Conservation (phyloP, 2,797 vertebrate species). For the Brotula barbata region DNA sequence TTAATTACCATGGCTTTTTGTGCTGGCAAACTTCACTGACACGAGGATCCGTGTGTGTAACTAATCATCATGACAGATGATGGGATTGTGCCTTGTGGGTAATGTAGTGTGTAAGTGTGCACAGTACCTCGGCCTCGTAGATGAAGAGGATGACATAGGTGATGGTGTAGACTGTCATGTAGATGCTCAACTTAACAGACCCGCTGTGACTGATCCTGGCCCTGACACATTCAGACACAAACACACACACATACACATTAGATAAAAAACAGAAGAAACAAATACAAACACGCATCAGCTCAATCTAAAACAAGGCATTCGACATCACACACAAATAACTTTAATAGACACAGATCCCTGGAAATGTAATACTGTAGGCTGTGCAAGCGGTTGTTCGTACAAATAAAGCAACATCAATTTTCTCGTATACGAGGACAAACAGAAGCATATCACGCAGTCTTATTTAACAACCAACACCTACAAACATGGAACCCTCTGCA, state of each 20-base stretch:
- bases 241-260: conserved; percentile 31
- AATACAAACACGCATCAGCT: conserved; percentile 22
- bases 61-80: too few species aligned
- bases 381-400: conserved; percentile 7
- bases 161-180: conserved; percentile 92
- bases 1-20: too few species aligned
- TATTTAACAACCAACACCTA: conserved; percentile 29
- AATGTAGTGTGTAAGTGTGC: conserved; percentile 3
- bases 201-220: conserved; percentile 91
- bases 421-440: conserved; percentile 28
- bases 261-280: conserved; percentile 13
- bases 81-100: conserved; percentile 2
- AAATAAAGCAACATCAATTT: conserved; percentile 39
- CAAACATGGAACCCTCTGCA: conserved; percentile 26
- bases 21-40: too few species aligned
- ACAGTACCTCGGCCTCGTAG: conserved; percentile 89
- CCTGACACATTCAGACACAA: conserved; percentile 66
- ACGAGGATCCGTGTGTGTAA: too few species aligned
- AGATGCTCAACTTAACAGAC: conserved; percentile 89
- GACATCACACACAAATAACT: conserved; percentile 7
- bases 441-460: conserved; percentile 4
- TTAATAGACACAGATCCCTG: conserved; percentile 22
- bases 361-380: conserved; percentile 1
- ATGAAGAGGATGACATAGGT: conserved; percentile 91
- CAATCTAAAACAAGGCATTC: conserved; percentile 35